These are phyloP conservation scores for Pseudopodoces humilis DNA, from an alignment of 2,113 vertebrate species.

Conservation along the genomic window DNA sequence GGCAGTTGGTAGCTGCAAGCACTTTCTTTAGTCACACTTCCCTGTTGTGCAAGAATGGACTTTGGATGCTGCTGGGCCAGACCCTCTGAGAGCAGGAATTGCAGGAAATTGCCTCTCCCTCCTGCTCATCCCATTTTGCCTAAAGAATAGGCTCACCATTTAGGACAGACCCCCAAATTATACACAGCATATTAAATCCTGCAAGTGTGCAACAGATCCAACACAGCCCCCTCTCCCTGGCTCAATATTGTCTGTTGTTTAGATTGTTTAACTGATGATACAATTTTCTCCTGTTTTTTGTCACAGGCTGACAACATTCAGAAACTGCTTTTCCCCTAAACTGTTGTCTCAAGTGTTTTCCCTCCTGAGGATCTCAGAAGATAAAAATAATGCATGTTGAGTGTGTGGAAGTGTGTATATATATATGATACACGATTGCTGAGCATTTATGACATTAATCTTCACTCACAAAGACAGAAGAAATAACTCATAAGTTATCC, in stretches of 20 bases:
- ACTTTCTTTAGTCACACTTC: neutral
- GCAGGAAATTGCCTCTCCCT: neutral
- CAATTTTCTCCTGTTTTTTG: neutral
- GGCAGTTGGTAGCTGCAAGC: neutral
- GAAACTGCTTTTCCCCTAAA: slow-evolving; percentile 7
- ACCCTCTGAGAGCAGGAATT: neutral
- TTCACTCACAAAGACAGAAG: slow-evolving; percentile 63
- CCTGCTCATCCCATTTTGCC: neutral
- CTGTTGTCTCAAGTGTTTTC: slow-evolving; percentile 34
- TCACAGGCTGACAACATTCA: slow-evolving; percentile 19
- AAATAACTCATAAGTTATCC: slow-evolving; percentile 60
- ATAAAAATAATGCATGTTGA: slow-evolving; percentile 58
- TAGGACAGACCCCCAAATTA: neutral
- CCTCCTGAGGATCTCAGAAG: neutral
- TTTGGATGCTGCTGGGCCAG: neutral
- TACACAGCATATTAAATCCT: neutral
- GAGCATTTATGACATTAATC: slow-evolving; percentile 66
- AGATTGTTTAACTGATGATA: neutral
- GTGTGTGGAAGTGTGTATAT: slow-evolving; percentile 1
- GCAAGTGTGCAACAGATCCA: neutral
- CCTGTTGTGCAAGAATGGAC: neutral
- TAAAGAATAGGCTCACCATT: neutral
- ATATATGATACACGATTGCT: slow-evolving; percentile 36
- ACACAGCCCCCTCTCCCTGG: neutral
- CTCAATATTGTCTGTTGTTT: neutral